Base-by-base conservation (phyloP, 2,797 vertebrate genomes). In the Scolopax bukidnonensis region DNA sequence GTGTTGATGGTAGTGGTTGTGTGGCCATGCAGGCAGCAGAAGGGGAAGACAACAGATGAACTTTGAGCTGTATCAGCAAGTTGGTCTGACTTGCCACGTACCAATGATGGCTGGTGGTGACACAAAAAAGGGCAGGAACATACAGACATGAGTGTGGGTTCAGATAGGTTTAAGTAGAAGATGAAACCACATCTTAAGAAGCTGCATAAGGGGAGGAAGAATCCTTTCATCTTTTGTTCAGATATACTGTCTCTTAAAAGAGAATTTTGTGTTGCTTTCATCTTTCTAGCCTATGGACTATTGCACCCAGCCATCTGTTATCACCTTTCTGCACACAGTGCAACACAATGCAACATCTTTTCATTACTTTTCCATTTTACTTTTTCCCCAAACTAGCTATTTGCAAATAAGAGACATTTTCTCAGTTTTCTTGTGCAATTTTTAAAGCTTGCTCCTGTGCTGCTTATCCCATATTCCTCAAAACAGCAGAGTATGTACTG, bases 181-280 rank as follows among this genome's bases (percentile, higher is more conserved):
- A 48, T n/a, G 48, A 93, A 93, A 87, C 89, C 81, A 84, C n/a
- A 43, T 74, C 74, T 89, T 83, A 93, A 59, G 63, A 12, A 83
- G 78, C 69, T 56, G 18, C 47, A 73, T 54, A 53, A 86, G 64
- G 65, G 23, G 30, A 69, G 70, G 28, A 86, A 64, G 38, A n/a
- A 14, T 25, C 83, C 40, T 12, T 28, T 86, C 3, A 11, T 77
- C 78, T 80, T 83, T 57, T n/a, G 27, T 84, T 56, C 51, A 65
- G 80, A n/a, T 69, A 76, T 12, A 20, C 30, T 80, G n/a, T 40
- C 13, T 57, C 36, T 64, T 70, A 56, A 54, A 24, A 87, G 64
- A 77, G 33, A 21, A 8, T 74, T 65, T 48, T 30, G 16, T 60
- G 60, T 36, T 69, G n/a, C 51, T 87, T 87, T 93, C 28, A 48